Conservation (phyloP, 2,113 vertebrate species). For the Tachycineta bicolor region DNA sequence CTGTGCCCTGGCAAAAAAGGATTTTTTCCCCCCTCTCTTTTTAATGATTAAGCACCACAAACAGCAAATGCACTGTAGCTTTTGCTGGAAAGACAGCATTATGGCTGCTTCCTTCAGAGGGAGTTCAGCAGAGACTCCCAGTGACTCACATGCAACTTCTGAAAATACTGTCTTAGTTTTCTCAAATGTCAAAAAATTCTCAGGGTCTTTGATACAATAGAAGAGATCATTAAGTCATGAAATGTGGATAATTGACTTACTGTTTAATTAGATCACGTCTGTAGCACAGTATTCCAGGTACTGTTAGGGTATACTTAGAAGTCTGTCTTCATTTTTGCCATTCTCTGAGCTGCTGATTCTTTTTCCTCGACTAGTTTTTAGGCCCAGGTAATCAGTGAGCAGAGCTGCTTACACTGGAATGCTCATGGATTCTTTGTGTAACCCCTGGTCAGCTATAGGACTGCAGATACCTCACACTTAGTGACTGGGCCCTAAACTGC, state of each 20-base stretch:
- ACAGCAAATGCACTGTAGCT: background rate
- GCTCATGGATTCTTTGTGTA: background rate
- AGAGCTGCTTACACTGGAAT: background rate
- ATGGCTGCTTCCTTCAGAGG: background rate
- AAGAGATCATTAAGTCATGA: background rate
- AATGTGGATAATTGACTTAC: background rate
- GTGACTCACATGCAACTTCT: background rate
- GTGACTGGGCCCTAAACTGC: background rate
- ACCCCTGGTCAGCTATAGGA: background rate
- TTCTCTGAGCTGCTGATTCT: background rate
- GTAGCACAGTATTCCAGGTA: background rate
- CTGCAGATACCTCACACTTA: background rate
- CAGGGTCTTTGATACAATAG: background rate
- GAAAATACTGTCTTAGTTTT: background rate
- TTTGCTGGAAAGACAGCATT: background rate
- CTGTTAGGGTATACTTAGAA: background rate
- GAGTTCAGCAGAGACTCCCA: background rate
- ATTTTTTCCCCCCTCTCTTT: background rate
- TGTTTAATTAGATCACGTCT: background rate
- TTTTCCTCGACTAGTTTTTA: background rate
- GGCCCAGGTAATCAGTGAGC: background rate
- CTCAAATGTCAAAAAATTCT: background rate
- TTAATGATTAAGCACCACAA: background rate
- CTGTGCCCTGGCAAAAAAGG: background rate
- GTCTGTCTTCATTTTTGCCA: rapidly evolving